A percentile compares a stretch with the other conserved stretches of the same genome.
Evolutionary conservation across 2,888 invertebrate genomes (phyloP).

Genomic region (Ophion ellenae): DNA sequence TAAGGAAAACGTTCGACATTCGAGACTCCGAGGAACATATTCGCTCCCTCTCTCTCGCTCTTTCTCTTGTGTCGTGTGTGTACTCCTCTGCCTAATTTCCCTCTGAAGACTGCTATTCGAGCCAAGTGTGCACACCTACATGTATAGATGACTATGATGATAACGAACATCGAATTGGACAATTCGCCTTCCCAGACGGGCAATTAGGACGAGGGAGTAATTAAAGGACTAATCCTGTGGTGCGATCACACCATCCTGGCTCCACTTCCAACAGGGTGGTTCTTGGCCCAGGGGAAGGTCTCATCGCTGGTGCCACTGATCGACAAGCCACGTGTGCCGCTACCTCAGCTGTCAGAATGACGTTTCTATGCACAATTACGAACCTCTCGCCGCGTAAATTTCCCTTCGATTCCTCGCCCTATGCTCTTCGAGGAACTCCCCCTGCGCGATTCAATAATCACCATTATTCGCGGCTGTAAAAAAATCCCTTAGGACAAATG

Average conservation of each 20-base stretch:
- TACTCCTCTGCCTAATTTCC: slow-evolving; percentile 44
- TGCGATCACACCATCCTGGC: slow-evolving; percentile 47
- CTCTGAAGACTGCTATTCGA: slow-evolving; percentile 28
- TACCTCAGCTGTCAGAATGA: too few species aligned
- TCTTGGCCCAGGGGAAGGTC: too few species aligned
- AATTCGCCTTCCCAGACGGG: slow-evolving; percentile 63
- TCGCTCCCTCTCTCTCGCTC: neutral
- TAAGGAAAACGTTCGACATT: slow-evolving; percentile 50
- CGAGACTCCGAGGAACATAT: slow-evolving; percentile 8
- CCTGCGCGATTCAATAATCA: too few species aligned
- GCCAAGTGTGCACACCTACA: neutral
- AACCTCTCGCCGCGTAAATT: too few species aligned
- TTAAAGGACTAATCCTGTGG: slow-evolving; percentile 74
- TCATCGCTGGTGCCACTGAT: too few species aligned
- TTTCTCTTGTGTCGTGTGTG: neutral
- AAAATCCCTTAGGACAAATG: too few species aligned
- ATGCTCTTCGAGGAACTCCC: too few species aligned
- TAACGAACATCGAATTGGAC: slow-evolving; percentile 55
- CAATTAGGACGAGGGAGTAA: slow-evolving; percentile 76
- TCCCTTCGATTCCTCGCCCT: too few species aligned
- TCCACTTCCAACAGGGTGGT: slow-evolving; percentile 2
- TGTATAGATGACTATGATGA: slow-evolving; percentile 8
- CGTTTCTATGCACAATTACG: too few species aligned
- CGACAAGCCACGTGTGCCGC: too few species aligned
- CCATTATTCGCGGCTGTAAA: too few species aligned